A percentile compares a stretch with the other conserved stretches of the same genome.
These are phyloP conservation scores for Xylota segnis DNA, from an alignment of 2,888 invertebrate species.

Conservation along the genomic window DNA sequence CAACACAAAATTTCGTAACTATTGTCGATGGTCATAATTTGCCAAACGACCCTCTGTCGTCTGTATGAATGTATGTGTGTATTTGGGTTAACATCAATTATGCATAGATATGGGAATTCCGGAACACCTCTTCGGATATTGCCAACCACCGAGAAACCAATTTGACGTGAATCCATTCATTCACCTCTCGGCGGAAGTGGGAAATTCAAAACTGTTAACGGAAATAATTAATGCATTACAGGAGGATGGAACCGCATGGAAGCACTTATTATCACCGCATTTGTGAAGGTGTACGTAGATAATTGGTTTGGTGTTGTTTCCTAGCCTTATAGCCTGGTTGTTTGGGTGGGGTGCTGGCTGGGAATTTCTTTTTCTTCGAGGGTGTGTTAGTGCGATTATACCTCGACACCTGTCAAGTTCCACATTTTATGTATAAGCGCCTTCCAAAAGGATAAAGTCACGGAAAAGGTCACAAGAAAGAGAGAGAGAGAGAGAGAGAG, in stretches of 20 bases:
- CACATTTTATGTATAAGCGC: constrained; percentile 1
- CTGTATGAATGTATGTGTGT: background rate
- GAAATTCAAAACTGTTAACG: constrained; percentile 42
- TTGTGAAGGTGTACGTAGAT: constrained; percentile 38
- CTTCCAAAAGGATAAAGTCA: constrained; percentile 24
- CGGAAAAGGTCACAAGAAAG: constrained; percentile 44
- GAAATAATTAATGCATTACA: constrained; percentile 56
- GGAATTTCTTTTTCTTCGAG: background rate
- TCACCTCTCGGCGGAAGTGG: constrained; percentile 54
- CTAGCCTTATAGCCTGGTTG: constrained; percentile 6
- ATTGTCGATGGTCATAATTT: constrained; percentile 35
- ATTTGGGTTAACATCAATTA: constrained; percentile 21
- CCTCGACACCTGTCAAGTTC: constrained; percentile 53
- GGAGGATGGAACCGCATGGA: constrained; percentile 35
- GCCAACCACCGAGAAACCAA: constrained; percentile 37
- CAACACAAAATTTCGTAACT: constrained; percentile 32
- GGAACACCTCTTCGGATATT: constrained; percentile 37
- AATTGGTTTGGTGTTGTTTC: constrained; percentile 50
- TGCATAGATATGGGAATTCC: constrained; percentile 20
- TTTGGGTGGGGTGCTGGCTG: constrained; percentile 13
- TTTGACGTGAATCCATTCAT: constrained; percentile 42
- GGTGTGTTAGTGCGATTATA: constrained; percentile 12
- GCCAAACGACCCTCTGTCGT: background rate
- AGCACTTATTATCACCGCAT: constrained; percentile 42
- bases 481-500: background rate